These are phyloP conservation scores for Sebastes elongatus DNA, from an alignment of 2,797 vertebrate species.

Conservation along the genomic window DNA sequence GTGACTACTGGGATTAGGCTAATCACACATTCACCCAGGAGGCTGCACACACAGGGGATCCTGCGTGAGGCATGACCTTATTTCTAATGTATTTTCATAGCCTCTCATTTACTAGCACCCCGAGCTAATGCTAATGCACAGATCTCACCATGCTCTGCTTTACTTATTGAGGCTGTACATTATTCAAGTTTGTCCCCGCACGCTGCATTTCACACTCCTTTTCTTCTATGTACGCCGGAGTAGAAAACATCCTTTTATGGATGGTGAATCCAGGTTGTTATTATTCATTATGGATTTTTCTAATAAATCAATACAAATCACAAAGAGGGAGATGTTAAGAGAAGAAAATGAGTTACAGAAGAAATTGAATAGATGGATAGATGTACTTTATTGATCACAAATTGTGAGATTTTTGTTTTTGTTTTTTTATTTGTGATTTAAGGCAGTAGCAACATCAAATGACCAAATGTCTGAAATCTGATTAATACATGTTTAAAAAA, in stretches of 20 bases:
- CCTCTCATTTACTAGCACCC: constrained; percentile 46
- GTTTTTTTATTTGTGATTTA: too few species aligned
- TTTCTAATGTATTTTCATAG: constrained; percentile 58
- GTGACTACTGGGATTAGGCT: constrained; percentile 73
- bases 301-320: not conserved
- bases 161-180: constrained; percentile 9
- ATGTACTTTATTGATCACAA: too few species aligned
- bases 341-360: not conserved
- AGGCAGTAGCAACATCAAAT: not conserved
- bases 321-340: not conserved
- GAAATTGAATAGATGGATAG: not conserved
- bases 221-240: not conserved
- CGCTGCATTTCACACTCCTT: not conserved
- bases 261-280: not conserved
- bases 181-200: constrained; percentile 19
- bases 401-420: too few species aligned
- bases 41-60: constrained; percentile 55
- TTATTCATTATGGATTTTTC: not conserved
- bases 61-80: constrained; percentile 62
- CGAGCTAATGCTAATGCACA: constrained; percentile 49
- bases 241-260: not conserved
- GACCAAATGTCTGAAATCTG: not conserved
- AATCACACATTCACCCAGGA: constrained; percentile 68
- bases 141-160: constrained; percentile 23
- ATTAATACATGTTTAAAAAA: not conserved